Conservation (phyloP, 2,113 vertebrate genomes). For the Podiceps cristatus region DNA sequence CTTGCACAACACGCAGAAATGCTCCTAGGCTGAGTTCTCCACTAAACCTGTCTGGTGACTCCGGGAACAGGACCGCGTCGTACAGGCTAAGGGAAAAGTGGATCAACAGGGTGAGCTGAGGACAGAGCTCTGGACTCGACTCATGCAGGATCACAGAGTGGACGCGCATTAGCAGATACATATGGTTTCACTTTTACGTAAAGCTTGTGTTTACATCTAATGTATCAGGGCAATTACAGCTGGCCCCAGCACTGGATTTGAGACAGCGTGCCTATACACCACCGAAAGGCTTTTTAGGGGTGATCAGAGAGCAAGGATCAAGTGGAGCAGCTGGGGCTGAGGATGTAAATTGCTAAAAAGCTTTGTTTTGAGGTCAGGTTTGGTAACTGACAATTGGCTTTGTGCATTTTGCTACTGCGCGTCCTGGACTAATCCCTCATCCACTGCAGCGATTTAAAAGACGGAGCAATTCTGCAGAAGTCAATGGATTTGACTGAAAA, state of each 20-base stretch:
- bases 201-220: not conserved
- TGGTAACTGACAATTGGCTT: not conserved
- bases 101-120: conserved; percentile 58
- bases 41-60: conserved; percentile 39
- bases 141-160: not conserved
- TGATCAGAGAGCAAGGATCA: not conserved
- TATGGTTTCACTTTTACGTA: conserved; percentile 35
- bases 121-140: not conserved
- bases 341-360: not conserved
- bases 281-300: not conserved
- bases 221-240: not conserved
- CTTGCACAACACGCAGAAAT: not conserved
- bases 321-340: not conserved
- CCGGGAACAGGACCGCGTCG: not conserved
- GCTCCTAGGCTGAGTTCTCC: not conserved
- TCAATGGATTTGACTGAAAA: not conserved
- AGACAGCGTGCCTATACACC: rapidly evolving
- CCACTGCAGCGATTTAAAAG: not conserved
- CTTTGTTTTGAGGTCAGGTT: not conserved
- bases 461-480: not conserved
- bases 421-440: not conserved
- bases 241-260: not conserved
- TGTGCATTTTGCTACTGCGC: not conserved
- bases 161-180: not conserved
- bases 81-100: not conserved